phyloP scores from a whole-genome alignment of 2,113 vertebrate species.

The Columba livia region DNA sequence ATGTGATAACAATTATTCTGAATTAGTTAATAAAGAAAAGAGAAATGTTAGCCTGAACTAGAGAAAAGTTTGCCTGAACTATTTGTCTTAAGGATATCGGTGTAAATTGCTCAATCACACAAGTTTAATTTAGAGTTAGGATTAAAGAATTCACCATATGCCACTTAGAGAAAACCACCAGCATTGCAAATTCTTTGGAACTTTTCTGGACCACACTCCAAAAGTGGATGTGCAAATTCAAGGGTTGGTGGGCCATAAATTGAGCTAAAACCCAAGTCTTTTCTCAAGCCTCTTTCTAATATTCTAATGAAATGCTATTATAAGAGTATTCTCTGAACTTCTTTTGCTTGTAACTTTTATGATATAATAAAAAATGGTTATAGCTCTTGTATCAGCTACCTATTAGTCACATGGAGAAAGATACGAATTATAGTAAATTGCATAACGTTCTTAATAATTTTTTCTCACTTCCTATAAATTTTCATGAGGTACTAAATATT shows the following conservation, averaged over 20 bases:
- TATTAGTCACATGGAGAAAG: background rate
- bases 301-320: background rate
- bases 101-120: background rate
- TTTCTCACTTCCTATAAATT: background rate
- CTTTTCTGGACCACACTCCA: background rate
- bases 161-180: background rate
- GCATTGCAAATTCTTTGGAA: background rate
- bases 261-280: background rate
- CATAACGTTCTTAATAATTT: background rate
- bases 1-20: background rate
- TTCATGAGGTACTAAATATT: background rate
- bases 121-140: background rate
- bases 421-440: background rate
- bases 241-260: background rate
- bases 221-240: background rate
- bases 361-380: background rate
- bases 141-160: background rate
- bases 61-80: background rate
- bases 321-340: background rate
- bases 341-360: background rate
- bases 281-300: background rate
- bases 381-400: background rate
- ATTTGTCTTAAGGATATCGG: background rate
- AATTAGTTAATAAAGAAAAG: background rate
- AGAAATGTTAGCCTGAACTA: background rate